These are phyloP conservation scores for Xylota segnis DNA, from an alignment of 2,888 invertebrate genomes.

Conservation along the genomic window DNA sequence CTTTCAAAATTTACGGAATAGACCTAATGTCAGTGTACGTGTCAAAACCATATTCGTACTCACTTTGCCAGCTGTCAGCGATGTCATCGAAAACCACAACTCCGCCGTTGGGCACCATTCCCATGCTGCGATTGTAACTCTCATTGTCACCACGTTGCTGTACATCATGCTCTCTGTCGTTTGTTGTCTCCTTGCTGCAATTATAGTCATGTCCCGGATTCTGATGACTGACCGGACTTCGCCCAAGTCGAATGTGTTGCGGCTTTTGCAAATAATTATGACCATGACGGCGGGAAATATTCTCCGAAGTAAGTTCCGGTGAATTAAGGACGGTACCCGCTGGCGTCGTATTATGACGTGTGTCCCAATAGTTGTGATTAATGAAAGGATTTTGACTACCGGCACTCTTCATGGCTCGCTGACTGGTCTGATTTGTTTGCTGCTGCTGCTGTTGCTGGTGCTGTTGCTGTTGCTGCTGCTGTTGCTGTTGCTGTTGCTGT, in stretches of 20 bases:
- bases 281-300: constrained; percentile 73
- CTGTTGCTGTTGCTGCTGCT: constrained; percentile 76
- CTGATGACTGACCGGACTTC: constrained; percentile 81
- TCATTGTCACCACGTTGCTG: constrained; percentile 63
- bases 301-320: constrained; percentile 80
- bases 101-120: constrained; percentile 88
- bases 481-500: constrained; percentile 71
- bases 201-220: constrained; percentile 56
- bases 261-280: constrained; percentile 78
- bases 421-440: constrained; percentile 20
- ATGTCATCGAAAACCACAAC: constrained; percentile 95
- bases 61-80: constrained; percentile 92
- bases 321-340: constrained; percentile 82
- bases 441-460: constrained; percentile 56
- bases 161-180: constrained; percentile 60
- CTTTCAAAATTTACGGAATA: too few relatives aligned
- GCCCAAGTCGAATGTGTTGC: constrained; percentile 80
- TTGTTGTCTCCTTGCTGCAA: constrained; percentile 40
- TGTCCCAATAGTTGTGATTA: constrained; percentile 83
- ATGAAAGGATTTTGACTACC: constrained; percentile 82
- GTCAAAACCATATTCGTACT: constrained; percentile 73
- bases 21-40: background rate
- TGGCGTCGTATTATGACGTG: constrained; percentile 80
- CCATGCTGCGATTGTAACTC: constrained; percentile 80
- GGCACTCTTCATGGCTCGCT: constrained; percentile 57